phyloP scores from a whole-genome alignment of 2,888 invertebrate species.

The Pyrgus malvae region DNA sequence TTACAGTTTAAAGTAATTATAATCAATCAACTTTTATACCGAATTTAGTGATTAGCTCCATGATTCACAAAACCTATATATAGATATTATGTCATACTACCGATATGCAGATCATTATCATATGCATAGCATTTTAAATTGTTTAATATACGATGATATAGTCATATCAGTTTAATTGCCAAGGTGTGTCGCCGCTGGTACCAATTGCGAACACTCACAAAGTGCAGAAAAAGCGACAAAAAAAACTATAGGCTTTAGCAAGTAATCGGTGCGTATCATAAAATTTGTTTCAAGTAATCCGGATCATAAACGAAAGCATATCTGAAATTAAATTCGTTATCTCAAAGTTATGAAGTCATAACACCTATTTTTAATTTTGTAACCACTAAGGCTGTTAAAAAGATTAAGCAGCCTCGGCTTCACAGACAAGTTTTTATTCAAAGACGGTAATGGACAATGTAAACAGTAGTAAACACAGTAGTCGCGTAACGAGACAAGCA shows the following conservation, averaged over 20 bases:
- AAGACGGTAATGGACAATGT: neutral
- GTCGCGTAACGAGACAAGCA: slow-evolving; percentile 10
- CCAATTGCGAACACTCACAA: too few species aligned
- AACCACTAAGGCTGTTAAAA: neutral
- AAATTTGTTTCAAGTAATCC: neutral
- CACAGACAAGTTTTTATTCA: neutral
- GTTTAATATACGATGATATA: too few species aligned
- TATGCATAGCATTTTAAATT: too few species aligned
- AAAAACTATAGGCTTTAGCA: neutral
- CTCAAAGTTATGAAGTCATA: slow-evolving; percentile 1
- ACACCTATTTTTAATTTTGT: neutral
- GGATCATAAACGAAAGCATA: slow-evolving; percentile 6
- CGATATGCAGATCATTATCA: neutral
- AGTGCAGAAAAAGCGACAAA: neutral
- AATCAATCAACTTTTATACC: too few species aligned
- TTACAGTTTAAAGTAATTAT: too few species aligned
- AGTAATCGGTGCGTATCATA: neutral
- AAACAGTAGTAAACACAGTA: neutral
- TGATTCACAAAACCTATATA: neutral
- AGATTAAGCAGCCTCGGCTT: neutral
- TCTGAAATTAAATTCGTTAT: neutral
- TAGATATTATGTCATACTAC: neutral
- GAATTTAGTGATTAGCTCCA: too few species aligned
- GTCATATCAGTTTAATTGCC: too few species aligned
- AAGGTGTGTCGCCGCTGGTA: too few species aligned